These are phyloP conservation scores for Darevskia nairensis DNA, from an alignment of 2,797 vertebrate species.

Conservation along the genomic window DNA sequence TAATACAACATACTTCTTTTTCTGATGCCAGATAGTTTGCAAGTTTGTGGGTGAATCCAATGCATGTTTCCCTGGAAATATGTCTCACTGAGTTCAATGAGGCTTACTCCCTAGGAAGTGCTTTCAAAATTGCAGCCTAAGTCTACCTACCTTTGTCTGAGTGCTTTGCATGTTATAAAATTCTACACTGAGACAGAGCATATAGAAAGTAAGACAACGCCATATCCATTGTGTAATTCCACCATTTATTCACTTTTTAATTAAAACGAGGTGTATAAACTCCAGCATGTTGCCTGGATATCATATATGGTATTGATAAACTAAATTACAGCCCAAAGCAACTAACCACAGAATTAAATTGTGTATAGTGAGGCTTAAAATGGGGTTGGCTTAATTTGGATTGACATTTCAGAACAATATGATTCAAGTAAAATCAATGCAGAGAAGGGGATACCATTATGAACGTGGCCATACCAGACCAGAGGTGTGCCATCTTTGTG, in stretches of 20 bases:
- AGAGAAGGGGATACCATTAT: background rate
- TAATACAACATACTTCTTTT: background rate
- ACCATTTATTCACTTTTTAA: background rate
- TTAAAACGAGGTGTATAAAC: background rate
- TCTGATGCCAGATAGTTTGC: background rate
- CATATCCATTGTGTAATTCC: background rate
- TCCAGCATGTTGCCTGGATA: background rate
- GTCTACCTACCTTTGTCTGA: constrained; percentile 15
- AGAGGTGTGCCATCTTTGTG: background rate
- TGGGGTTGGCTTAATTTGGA: constrained; percentile 55
- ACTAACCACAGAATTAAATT: constrained; percentile 41
- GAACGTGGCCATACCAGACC: too few relatives aligned
- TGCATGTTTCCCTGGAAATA: background rate
- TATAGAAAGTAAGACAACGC: background rate
- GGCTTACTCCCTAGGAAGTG: background rate
- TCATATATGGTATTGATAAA: constrained; percentile 36
- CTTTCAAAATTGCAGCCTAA: background rate
- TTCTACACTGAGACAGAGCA: background rate
- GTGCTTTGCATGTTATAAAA: constrained; percentile 2
- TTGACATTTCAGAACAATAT: constrained; percentile 42
- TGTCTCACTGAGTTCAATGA: background rate
- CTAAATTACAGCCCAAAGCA: constrained; percentile 36
- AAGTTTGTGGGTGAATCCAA: background rate
- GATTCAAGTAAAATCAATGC: constrained; percentile 26
- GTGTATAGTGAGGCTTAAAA: constrained; percentile 44